Evolutionary conservation across 2,113 vertebrate species (phyloP).

Genomic region (Dunckerocampus dactyliophorus): DNA sequence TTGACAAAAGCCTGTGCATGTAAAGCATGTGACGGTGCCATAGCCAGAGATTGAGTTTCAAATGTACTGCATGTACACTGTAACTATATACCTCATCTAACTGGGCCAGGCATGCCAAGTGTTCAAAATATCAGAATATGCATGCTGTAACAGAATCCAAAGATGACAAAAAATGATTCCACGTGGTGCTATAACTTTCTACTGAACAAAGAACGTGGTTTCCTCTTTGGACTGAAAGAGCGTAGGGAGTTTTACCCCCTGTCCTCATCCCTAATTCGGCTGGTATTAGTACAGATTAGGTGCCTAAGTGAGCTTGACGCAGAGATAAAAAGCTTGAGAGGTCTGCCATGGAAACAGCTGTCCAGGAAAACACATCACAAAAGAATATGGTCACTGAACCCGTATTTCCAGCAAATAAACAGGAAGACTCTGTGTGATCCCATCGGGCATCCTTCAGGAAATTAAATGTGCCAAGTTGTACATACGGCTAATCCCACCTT

Average conservation of each 20-base stretch:
- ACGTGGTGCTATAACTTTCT: constrained; percentile 5
- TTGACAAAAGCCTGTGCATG: constrained; percentile 38
- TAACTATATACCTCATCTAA: constrained; percentile 42
- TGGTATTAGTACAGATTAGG: constrained; percentile 59
- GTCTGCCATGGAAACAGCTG: constrained; percentile 55
- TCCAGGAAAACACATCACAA: constrained; percentile 45
- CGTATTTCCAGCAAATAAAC: neutral
- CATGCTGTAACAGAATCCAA: constrained; percentile 24
- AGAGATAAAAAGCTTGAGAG: constrained; percentile 59
- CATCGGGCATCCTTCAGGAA: neutral
- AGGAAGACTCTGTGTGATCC: neutral
- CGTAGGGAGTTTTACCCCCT: constrained; percentile 2
- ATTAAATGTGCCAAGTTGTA: neutral
- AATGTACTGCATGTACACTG: constrained; percentile 24
- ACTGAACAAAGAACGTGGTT: constrained; percentile 17
- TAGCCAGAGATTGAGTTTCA: constrained; percentile 36
- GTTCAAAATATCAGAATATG: constrained; percentile 33
- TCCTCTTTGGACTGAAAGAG: constrained; percentile 5
- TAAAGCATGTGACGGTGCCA: constrained; percentile 15
- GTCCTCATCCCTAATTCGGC: constrained; percentile 31
- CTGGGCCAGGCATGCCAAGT: constrained; percentile 34
- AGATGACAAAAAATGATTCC: constrained; percentile 31
- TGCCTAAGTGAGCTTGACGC: constrained; percentile 57
- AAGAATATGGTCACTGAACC: neutral
- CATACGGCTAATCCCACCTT: no score